A percentile compares a stretch with the other conserved stretches of the same genome.
Evolutionary conservation across 2,888 invertebrate species (phyloP).

Genomic region (Hyles lineata): DNA sequence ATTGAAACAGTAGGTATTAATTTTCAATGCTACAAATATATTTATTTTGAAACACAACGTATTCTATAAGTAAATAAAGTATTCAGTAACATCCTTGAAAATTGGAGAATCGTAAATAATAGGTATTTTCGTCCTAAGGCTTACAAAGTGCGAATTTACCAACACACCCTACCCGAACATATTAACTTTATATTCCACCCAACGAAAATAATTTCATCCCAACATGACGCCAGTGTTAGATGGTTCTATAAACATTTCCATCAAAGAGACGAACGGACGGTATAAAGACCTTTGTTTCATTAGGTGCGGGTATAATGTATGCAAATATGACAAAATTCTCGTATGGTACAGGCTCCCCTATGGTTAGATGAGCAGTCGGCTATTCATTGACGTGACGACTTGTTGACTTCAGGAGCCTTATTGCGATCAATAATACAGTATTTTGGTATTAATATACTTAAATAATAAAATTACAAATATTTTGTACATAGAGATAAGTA

Average conservation of each 20-base stretch:
- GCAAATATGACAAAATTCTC: constrained; percentile 7
- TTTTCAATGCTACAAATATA: no score
- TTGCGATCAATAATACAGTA: background rate
- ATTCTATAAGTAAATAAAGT: no score
- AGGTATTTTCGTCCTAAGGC: no score
- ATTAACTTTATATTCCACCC: background rate
- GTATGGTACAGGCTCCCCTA: background rate
- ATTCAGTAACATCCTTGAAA: no score
- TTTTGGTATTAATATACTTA: background rate
- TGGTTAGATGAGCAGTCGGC: background rate
- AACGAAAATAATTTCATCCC: background rate
- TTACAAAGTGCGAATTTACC: no score
- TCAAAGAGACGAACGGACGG: constrained; percentile 13
- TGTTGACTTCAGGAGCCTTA: background rate
- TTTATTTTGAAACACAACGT: no score
- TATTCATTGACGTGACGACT: background rate
- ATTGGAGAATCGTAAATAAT: no score
- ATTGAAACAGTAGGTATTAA: no score
- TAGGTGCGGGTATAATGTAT: constrained; percentile 21
- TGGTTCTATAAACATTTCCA: constrained; percentile 17
- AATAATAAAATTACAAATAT: no score
- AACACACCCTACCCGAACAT: background rate
- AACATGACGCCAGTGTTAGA: background rate
- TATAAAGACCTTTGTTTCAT: constrained; percentile 30
- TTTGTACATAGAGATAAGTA: no score